Conservation (phyloP, 2,888 invertebrate genomes). For the Tetropium fuscum region DNA sequence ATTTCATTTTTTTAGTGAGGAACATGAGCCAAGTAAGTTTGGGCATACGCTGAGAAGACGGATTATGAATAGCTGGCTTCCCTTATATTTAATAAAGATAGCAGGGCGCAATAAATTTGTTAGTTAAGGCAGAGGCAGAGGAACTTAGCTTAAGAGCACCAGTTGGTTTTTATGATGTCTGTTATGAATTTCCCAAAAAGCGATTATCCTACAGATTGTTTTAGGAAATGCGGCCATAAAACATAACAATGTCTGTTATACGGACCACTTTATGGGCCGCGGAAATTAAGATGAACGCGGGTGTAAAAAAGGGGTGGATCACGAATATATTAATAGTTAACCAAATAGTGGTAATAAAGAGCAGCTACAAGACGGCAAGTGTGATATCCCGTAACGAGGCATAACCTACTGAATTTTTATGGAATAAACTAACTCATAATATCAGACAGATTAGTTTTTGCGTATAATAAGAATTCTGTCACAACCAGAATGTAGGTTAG, state of each 20-base stretch:
- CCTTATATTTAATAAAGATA: constrained; percentile 45
- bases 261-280: constrained; percentile 28
- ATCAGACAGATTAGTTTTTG: no score
- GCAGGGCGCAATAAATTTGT: constrained; percentile 41
- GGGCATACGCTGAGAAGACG: constrained; percentile 43
- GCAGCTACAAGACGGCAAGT: no score
- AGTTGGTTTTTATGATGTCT: constrained; percentile 44
- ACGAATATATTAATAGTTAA: constrained; percentile 7
- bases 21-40: constrained; percentile 41
- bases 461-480: no score
- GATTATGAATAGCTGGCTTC: constrained; percentile 41
- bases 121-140: constrained; percentile 11
- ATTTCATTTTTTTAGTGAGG: constrained; percentile 41
- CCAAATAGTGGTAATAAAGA: not conserved
- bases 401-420: no score
- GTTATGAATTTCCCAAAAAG: constrained; percentile 41
- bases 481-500: no score
- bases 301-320: constrained; percentile 5
- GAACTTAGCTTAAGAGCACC: constrained; percentile 33
- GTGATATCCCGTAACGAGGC: no score
- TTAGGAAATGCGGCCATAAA: constrained; percentile 28
- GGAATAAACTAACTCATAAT: no score
- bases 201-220: constrained; percentile 42
- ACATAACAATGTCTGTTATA: constrained; percentile 34
- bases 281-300: constrained; percentile 38